Base-by-base conservation (phyloP, 2,113 vertebrate species). In the Pachycephala philippinensis region DNA sequence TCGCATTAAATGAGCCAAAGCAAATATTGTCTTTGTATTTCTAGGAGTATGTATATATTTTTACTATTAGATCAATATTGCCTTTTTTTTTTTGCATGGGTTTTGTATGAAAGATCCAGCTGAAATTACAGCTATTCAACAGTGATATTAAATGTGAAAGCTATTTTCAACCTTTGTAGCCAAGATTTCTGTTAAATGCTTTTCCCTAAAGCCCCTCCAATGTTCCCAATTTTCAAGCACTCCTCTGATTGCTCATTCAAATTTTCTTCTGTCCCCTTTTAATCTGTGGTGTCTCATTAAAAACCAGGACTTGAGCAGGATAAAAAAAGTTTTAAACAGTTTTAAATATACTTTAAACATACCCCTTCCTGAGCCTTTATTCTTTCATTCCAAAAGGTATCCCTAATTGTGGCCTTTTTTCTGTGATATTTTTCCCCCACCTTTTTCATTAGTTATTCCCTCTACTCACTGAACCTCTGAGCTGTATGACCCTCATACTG, bases 251-350 rank as follows among this genome's bases (percentile, higher is more conserved):
- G 78, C 97, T 97, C 93, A 92, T 97, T 97, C 65, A 91, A 84
- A 87, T 75, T 97, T 93, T 96, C 97, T 94, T 96, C 70, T 90
- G 71, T 66, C 57, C 33, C 75, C 45, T 93, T 85, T 97, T 93
- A 95, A 91, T 97, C 93, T 97, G 68, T 64, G 50, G 68, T 94
- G 63, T 76, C 96, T 98, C 96, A 97, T 98, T 98, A 97, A 98
- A 98, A 98, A 87, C 28, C 68, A 37, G 60, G 44, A 70, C 61
- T 94, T 92, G 76, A 72, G 76, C 94, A 92, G 35, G 90, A 91
- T 90, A 59, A 95, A 85, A 86, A 89, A 95, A 95, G 71, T 96
- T 97, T 97, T 85, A 96, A 97, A 95, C 50, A 71, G 13, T 18
- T 97, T 97, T 44, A 79, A 92, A 96, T 95, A 37, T 91, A 30